Base-by-base conservation (phyloP, 1,140 invertebrate genomes). In the Heliconius melpomene region DNA sequence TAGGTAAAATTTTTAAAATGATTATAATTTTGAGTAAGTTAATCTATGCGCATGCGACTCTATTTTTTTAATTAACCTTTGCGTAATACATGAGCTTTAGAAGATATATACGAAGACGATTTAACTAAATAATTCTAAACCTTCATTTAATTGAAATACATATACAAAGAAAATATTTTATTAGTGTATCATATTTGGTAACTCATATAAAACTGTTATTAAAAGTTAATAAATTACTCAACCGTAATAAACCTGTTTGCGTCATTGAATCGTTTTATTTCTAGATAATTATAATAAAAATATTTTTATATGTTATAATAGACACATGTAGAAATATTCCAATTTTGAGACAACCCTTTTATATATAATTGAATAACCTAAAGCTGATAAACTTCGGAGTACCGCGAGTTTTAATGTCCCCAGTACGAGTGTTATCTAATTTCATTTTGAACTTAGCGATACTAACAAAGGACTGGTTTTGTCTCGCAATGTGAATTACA, bases 401-500 rank as follows among this genome's bases (percentile, higher is more conserved):
- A 18, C n/a, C 29, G 66, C 38, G 20, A 66, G 16, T 60, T 60
- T 72, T 74, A 75, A 75, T 40, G 74, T 75, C 13, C 54, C 32
- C 40, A 74, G 52, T 66, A 71, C 75, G 20, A 13, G n/a, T 66
- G 23, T 78, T 46, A 38, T 81, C 40, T 73, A 75, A 82, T 79
- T 79, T 76, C 50, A 72, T 82, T 79, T 23, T 57, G 36, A 82
- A 79, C 23, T 76, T 76, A 50, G 70, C 32, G 23, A 80, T 79
- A 80, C 40, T 57, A 70, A 71, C 77, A 80, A 74, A 78, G 74
- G 72, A 66, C 71, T 70, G 50, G 66, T 57, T 72, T 72, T 73
- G 38, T 77, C 77, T 78, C 79, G 32, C 40, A 72, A 78, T 74
- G 72, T 74, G 40, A 75, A 81, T 77, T 72, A 78, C 77, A 75